Percentiles rank a stretch among this genome's conserved stretches.
Conservation (phyloP, 1,140 invertebrate genomes). For the Pogonomyrmex barbatus region DNA sequence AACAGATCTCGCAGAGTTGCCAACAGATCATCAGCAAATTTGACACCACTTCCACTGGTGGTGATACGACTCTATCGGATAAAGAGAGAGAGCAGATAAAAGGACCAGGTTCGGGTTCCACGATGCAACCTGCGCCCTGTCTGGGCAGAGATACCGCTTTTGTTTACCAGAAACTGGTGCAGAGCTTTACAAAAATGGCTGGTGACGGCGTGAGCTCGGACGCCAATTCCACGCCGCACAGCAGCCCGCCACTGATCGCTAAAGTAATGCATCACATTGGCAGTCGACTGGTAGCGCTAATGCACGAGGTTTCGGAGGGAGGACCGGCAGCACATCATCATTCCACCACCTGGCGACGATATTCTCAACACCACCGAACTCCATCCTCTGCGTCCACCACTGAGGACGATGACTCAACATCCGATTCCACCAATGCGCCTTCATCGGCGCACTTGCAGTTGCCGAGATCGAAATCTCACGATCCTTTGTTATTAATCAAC, state of each 20-base stretch:
- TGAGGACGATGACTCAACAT: slow-evolving; percentile 92
- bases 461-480: slow-evolving; percentile 92
- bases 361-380: slow-evolving; percentile 86
- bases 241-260: slow-evolving; percentile 94
- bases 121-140: slow-evolving; percentile 75
- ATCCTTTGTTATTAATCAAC: slow-evolving; percentile 89
- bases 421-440: slow-evolving; percentile 86
- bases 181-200: slow-evolving; percentile 92
- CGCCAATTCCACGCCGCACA: slow-evolving; percentile 87
- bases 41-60: slow-evolving; percentile 86
- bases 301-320: slow-evolving; percentile 96
- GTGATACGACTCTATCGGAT: slow-evolving; percentile 85
- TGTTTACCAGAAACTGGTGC: slow-evolving; percentile 93
- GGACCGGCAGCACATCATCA: slow-evolving; percentile 86
- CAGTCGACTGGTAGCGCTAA: slow-evolving; percentile 94
- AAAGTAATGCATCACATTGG: slow-evolving; percentile 97
- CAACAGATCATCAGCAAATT: slow-evolving; percentile 95
- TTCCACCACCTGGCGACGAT: slow-evolving; percentile 78
- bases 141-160: slow-evolving; percentile 91
- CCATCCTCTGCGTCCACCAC: slow-evolving; percentile 90
- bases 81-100: slow-evolving; percentile 83
- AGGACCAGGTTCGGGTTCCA: neutral
- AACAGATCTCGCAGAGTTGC: slow-evolving; percentile 95
- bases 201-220: slow-evolving; percentile 84
- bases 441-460: slow-evolving; percentile 81